These are phyloP conservation scores for Lasioglossum zephyrum DNA, from an alignment of 2,888 invertebrate species.

Conservation along the genomic window DNA sequence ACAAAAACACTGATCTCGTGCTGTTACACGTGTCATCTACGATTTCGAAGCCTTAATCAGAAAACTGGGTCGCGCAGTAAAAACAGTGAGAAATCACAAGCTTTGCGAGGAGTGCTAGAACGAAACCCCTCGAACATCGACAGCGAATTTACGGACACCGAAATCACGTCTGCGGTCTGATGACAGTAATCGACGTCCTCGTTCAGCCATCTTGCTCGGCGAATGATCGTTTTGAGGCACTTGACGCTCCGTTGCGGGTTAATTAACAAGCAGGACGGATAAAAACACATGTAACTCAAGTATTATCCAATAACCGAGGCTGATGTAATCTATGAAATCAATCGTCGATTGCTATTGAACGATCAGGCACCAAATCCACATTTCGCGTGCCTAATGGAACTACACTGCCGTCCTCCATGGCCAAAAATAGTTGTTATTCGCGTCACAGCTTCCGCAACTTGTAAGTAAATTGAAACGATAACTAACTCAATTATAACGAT, in stretches of 20 bases:
- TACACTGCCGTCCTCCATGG: neutral
- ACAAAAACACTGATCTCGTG: neutral
- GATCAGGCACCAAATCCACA: neutral
- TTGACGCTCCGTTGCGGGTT: conserved; percentile 21
- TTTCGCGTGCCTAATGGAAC: neutral
- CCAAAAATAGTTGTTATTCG: neutral
- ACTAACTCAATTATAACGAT: neutral
- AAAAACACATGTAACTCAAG: conserved; percentile 50
- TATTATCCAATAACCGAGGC: conserved; percentile 41
- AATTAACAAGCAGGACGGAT: conserved; percentile 20
- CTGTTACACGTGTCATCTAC: neutral
- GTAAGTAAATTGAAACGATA: no score
- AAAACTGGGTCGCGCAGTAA: conserved; percentile 4
- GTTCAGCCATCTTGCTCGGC: conserved; percentile 5
- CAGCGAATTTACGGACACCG: neutral
- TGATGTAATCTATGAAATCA: conserved; percentile 20
- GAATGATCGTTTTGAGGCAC: conserved; percentile 1
- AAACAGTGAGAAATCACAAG: conserved; percentile 6
- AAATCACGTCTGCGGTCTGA: conserved; percentile 1
- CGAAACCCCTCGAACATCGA: neutral
- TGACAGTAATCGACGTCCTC: conserved; percentile 21
- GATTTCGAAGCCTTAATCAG: neutral
- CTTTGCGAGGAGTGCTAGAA: neutral
- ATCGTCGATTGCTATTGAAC: conserved; percentile 14
- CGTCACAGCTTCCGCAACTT: neutral